A percentile compares a stretch with the other conserved stretches of the same genome.
phyloP scores from a whole-genome alignment of 53 echinoderm and acorn worm genomes.

The Luidia sarsii region DNA sequence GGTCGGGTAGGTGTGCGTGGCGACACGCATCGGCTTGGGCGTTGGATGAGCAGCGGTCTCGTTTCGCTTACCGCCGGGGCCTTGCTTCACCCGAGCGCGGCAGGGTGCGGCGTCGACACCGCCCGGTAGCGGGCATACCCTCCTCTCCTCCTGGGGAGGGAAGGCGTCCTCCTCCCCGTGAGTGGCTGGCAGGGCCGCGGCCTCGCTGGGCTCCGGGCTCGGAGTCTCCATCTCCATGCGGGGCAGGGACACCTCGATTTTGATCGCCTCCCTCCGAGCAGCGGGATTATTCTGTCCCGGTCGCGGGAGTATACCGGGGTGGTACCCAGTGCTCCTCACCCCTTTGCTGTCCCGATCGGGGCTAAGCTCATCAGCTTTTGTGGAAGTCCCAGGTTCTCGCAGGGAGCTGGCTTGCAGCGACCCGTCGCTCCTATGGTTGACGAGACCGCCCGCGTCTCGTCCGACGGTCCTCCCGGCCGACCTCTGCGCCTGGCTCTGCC shows the following conservation, averaged over 20 bases:
- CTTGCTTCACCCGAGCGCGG: too few species aligned
- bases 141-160: not conserved
- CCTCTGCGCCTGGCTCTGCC: not conserved
- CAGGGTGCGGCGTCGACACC: not conserved
- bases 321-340: not conserved
- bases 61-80: not conserved
- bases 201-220: not conserved
- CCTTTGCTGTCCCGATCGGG: not conserved
- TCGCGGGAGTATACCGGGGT: slow-evolving; percentile 42
- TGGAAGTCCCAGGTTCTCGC: too few species aligned
- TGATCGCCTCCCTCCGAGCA: slow-evolving; percentile 34
- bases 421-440: slow-evolving; percentile 6
- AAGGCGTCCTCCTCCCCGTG: not conserved
- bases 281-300: not conserved
- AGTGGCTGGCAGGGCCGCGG: not conserved
- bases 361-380: not conserved
- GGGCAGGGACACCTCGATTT: slow-evolving; percentile 64
- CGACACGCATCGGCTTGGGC: not conserved
- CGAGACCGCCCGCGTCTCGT: not conserved
- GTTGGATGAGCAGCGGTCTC: too few species aligned
- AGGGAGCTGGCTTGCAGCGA: not conserved
- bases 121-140: not conserved
- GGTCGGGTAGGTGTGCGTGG: slow-evolving; percentile 16
- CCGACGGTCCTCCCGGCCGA: too few species aligned
- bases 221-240: slow-evolving; percentile 49